These are phyloP conservation scores for Bombus impatiens DNA, from an alignment of 1,140 invertebrate species.

Conservation along the genomic window DNA sequence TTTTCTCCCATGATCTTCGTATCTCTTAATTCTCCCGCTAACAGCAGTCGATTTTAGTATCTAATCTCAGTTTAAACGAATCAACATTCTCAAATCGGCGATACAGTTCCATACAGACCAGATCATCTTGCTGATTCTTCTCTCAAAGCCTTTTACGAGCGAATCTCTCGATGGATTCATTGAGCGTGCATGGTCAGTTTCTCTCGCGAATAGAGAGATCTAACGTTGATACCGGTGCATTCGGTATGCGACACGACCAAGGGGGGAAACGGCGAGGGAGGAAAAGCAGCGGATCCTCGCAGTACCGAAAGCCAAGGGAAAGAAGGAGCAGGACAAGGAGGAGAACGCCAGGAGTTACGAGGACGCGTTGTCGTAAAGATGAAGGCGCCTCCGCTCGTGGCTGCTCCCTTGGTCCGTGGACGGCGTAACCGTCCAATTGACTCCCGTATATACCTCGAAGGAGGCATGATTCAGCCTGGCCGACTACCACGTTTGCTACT, in stretches of 20 bases:
- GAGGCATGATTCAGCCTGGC: conserved; percentile 65
- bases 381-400: conserved; percentile 66
- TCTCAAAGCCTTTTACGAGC: not conserved
- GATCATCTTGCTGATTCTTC: not conserved
- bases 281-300: not conserved
- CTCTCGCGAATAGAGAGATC: conserved; percentile 46
- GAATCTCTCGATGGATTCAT: not conserved
- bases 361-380: conserved; percentile 69
- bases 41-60: not conserved
- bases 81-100: not conserved
- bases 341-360: conserved; percentile 60
- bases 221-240: conserved; percentile 31
- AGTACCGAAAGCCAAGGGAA: conserved; percentile 23
- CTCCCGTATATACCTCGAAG: conserved; percentile 65
- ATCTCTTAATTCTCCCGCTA: not conserved
- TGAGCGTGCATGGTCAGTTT: not conserved
- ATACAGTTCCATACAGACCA: accelerated
- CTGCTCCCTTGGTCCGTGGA: conserved; percentile 63
- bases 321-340: conserved; percentile 31
- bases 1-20: not conserved
- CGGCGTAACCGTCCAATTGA: conserved; percentile 70
- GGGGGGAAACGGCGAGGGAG: not conserved
- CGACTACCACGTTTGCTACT: conserved; percentile 68
- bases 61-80: not conserved
- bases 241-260: conserved; percentile 21